Evolutionary conservation across 2,797 vertebrate genomes (phyloP).

Genomic region (Chloroceryle inda): DNA sequence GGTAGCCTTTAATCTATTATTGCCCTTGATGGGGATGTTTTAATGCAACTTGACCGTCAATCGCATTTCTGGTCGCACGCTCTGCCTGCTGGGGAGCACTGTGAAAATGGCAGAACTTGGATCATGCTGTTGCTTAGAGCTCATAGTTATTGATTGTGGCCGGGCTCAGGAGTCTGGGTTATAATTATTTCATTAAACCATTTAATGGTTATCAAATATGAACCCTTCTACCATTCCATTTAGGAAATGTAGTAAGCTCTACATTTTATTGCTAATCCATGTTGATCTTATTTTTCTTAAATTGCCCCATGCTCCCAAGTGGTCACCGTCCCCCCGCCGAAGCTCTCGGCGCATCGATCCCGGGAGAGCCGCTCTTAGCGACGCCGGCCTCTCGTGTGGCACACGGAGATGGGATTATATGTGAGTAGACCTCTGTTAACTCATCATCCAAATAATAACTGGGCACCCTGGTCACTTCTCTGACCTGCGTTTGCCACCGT

Average conservation of each 20-base stretch:
- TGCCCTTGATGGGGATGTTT: constrained; percentile 88
- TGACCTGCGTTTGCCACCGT: fast-evolving
- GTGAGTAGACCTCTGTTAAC: neutral
- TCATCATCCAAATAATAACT: neutral
- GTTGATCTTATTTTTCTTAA: neutral
- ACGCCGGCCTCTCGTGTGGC: neutral
- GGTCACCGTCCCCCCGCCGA: neutral
- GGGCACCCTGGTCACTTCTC: fast-evolving
- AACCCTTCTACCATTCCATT: constrained; percentile 57
- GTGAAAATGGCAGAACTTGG: constrained; percentile 62
- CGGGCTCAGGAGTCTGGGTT: constrained; percentile 66
- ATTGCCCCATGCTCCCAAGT: neutral
- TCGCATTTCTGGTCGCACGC: constrained; percentile 76
- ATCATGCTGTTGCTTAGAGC: constrained; percentile 65
- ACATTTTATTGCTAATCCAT: constrained; percentile 14
- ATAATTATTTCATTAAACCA: constrained; percentile 85
- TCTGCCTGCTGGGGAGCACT: constrained; percentile 74
- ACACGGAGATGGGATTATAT: fast-evolving
- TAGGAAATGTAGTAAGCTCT: neutral
- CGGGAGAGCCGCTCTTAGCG: neutral
- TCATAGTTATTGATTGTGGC: constrained; percentile 76
- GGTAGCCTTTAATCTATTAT: constrained; percentile 93
- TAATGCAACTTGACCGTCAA: constrained; percentile 88
- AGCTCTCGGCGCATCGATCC: neutral
- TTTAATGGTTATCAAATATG: constrained; percentile 84